Percentiles rank a stretch among this genome's conserved stretches.
These are phyloP conservation scores for Mimumesa dahlbomi DNA, from an alignment of 2,888 invertebrate species.

Conservation along the genomic window DNA sequence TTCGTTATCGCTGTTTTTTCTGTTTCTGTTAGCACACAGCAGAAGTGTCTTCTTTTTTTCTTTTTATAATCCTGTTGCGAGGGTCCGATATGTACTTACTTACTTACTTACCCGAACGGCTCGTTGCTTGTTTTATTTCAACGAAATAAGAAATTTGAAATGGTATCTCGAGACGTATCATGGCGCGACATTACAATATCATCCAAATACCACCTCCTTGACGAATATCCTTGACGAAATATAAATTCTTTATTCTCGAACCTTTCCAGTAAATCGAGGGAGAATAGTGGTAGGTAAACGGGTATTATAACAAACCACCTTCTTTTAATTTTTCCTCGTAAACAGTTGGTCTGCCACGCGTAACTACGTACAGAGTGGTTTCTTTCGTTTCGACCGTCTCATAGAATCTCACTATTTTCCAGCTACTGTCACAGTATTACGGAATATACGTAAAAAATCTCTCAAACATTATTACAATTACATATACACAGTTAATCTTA, in stretches of 20 bases:
- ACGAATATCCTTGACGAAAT: slow-evolving; percentile 69
- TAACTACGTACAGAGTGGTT: slow-evolving; percentile 59
- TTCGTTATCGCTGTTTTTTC: slow-evolving; percentile 27
- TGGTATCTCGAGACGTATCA: slow-evolving; percentile 47
- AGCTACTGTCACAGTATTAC: too few species aligned
- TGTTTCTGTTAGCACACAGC: slow-evolving; percentile 15
- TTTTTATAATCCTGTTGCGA: background rate
- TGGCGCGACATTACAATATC: slow-evolving; percentile 52
- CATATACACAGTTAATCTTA: too few species aligned
- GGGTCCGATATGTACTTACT: background rate
- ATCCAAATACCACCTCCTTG: slow-evolving; percentile 42
- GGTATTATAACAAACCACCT: slow-evolving; percentile 73
- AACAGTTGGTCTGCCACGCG: slow-evolving; percentile 73
- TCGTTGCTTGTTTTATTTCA: slow-evolving; percentile 30
- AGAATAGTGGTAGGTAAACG: slow-evolving; percentile 79
- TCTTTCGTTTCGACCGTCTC: slow-evolving; percentile 13
- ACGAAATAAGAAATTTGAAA: background rate
- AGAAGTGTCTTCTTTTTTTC: slow-evolving; percentile 5
- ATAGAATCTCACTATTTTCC: background rate
- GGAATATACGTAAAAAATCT: too few species aligned
- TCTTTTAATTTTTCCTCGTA: slow-evolving; percentile 72
- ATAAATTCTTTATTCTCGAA: slow-evolving; percentile 76
- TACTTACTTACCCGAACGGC: slow-evolving; percentile 4
- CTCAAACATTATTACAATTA: too few species aligned
- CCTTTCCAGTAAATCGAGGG: slow-evolving; percentile 80